Conservation (phyloP, 1,140 invertebrate genomes). For the Drosophila takahashii region DNA sequence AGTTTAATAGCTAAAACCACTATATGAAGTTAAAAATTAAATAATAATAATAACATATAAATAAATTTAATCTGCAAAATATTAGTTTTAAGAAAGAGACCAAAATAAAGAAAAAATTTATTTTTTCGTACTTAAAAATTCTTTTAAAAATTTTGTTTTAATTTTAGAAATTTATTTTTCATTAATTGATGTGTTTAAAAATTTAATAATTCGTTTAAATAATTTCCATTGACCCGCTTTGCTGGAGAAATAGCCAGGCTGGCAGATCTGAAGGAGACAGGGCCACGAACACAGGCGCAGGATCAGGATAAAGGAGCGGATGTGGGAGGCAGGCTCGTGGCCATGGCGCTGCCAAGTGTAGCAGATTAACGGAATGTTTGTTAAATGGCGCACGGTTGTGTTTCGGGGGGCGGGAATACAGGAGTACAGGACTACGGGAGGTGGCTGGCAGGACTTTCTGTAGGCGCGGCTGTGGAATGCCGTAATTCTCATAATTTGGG, state of each 20-base stretch:
- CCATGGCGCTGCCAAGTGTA: constrained; percentile 75
- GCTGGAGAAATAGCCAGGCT: constrained; percentile 6
- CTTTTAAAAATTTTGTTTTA: too few relatives aligned
- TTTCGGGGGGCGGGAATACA: constrained; percentile 3
- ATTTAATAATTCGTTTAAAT: too few relatives aligned
- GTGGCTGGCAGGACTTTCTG: constrained; percentile 7
- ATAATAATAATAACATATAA: too few relatives aligned
- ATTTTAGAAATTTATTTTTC: too few relatives aligned
- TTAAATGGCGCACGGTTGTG: constrained; percentile 69
- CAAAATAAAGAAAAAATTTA: too few relatives aligned
- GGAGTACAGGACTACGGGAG: background rate
- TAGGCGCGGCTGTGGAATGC: constrained; percentile 25
- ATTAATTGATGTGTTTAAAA: too few relatives aligned
- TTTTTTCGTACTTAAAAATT: too few relatives aligned
- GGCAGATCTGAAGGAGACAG: constrained; percentile 2
- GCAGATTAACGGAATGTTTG: constrained; percentile 81
- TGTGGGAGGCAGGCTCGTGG: constrained; percentile 52
- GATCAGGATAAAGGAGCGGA: constrained; percentile 34
- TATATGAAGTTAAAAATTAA: too few relatives aligned
- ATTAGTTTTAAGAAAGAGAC: too few relatives aligned
- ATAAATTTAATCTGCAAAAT: too few relatives aligned
- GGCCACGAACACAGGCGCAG: constrained; percentile 7
- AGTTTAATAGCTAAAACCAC: too few relatives aligned
- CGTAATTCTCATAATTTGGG: constrained; percentile 64
- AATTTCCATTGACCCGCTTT: too few relatives aligned